Percentiles rank a stretch among this genome's conserved stretches.
Conservation (phyloP, 2,888 invertebrate species). For the Drosophila paramelanica region DNA sequence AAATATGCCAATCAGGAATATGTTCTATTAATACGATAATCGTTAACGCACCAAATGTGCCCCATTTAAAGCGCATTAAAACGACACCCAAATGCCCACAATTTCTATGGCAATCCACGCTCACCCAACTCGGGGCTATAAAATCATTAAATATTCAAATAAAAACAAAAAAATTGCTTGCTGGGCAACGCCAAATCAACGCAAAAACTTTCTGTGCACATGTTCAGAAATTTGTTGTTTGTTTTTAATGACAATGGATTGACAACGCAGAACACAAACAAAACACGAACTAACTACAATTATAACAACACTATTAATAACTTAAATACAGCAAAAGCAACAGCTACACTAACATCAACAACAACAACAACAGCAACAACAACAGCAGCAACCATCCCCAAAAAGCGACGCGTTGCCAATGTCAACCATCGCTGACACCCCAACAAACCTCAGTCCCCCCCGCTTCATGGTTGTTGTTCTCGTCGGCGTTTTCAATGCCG, state of each 20-base stretch:
- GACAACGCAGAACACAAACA: slow-evolving; percentile 67
- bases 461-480: slow-evolving; percentile 17
- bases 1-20: slow-evolving; percentile 8
- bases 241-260: slow-evolving; percentile 79
- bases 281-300: slow-evolving; percentile 30
- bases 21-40: slow-evolving; percentile 19
- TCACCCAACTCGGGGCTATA: slow-evolving; percentile 14
- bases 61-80: slow-evolving; percentile 46
- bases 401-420: slow-evolving; percentile 75
- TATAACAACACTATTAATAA: slow-evolving; percentile 76
- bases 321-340: slow-evolving; percentile 59
- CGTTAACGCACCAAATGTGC: slow-evolving; percentile 15
- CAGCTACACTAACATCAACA: slow-evolving; percentile 26
- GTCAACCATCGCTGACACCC: slow-evolving; percentile 78
- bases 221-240: slow-evolving; percentile 62
- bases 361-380: neutral
- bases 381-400: slow-evolving; percentile 6
- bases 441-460: slow-evolving; percentile 63
- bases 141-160: slow-evolving; percentile 42
- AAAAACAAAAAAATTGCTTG: slow-evolving; percentile 27
- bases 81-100: slow-evolving; percentile 10
- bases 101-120: slow-evolving; percentile 45
- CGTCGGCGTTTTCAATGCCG: slow-evolving; percentile 73
- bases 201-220: slow-evolving; percentile 45
- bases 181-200: slow-evolving; percentile 44